phyloP scores from a whole-genome alignment of 2,888 invertebrate genomes.

The Andrena bucephala region DNA sequence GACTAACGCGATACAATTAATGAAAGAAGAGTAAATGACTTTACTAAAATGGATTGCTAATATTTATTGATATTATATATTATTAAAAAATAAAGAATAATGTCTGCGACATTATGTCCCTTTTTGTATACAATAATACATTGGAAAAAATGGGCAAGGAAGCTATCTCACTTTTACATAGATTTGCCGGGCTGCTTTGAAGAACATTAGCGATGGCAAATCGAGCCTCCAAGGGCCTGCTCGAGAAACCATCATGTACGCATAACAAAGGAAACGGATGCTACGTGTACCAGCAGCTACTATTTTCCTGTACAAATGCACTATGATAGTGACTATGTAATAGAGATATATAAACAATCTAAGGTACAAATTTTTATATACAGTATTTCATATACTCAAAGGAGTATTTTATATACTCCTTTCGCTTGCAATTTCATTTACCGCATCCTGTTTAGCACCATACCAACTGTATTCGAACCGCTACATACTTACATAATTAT shows the following conservation, averaged over 20 bases:
- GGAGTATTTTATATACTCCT: too few relatives aligned
- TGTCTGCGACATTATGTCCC: slow-evolving; percentile 17
- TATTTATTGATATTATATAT: slow-evolving; percentile 24
- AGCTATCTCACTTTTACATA: not conserved
- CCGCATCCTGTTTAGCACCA: slow-evolving; percentile 39
- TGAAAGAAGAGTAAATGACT: slow-evolving; percentile 11
- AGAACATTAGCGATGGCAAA: slow-evolving; percentile 15
- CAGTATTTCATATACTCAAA: too few relatives aligned
- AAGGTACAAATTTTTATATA: slow-evolving; percentile 49
- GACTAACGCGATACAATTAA: too few relatives aligned
- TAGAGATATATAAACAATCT: slow-evolving; percentile 43
- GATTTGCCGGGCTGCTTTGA: slow-evolving; percentile 4
- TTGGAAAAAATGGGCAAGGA: slow-evolving; percentile 2
- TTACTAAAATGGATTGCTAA: slow-evolving; percentile 19
- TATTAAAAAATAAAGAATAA: slow-evolving; percentile 29
- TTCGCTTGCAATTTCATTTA: slow-evolving; percentile 23
- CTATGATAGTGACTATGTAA: slow-evolving; percentile 34
- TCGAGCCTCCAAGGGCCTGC: not conserved
- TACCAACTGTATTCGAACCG: slow-evolving; percentile 23
- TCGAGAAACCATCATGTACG: slow-evolving; percentile 26
- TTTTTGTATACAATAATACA: slow-evolving; percentile 18
- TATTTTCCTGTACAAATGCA: slow-evolving; percentile 48
- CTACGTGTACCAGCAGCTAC: slow-evolving; percentile 2
- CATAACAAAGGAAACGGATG: slow-evolving; percentile 5
- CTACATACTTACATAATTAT: slow-evolving; percentile 21